Conservation (phyloP, 2,888 invertebrate genomes). For the Caenorhabditis sp. region DNA sequence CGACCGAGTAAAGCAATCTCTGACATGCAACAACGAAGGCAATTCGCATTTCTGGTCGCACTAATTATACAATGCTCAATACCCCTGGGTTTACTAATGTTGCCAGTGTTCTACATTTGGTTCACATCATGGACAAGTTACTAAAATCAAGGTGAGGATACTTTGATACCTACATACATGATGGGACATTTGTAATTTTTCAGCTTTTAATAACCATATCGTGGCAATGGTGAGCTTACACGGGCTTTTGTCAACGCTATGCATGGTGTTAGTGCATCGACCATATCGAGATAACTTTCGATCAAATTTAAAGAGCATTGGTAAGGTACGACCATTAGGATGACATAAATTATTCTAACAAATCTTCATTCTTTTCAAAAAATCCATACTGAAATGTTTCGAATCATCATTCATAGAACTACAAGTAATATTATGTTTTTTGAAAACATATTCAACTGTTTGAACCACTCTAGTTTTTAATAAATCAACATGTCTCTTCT, state of each 20-base stretch:
- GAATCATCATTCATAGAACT: conserved; percentile 13
- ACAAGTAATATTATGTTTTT: conserved; percentile 9
- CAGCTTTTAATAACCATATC: conserved; percentile 22
- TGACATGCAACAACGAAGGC: conserved; percentile 7
- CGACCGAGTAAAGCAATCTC: conserved; percentile 13
- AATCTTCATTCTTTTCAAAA: no score
- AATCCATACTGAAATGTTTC: no score
- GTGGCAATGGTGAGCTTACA: conserved; percentile 11
- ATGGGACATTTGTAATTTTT: not conserved
- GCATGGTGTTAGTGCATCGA: conserved; percentile 15
- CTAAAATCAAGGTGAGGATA: conserved; percentile 15
- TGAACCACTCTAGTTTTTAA: conserved; percentile 8
- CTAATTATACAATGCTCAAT: conserved; percentile 5
- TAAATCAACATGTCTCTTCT: conserved; percentile 7
- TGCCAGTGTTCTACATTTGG: conserved; percentile 20
- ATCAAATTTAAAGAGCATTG: no score
- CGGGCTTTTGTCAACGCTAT: conserved; percentile 4
- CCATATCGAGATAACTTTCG: conserved; percentile 12
- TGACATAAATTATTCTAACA: no score
- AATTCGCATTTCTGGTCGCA: conserved; percentile 11
- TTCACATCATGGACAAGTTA: conserved; percentile 12
- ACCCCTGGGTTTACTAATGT: conserved; percentile 2
- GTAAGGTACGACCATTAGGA: no score
- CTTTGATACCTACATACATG: no score
- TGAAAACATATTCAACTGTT: conserved; percentile 9